These are phyloP conservation scores for Loxodonta africana DNA, from an alignment of 2,113 vertebrate species.

Conservation along the genomic window DNA sequence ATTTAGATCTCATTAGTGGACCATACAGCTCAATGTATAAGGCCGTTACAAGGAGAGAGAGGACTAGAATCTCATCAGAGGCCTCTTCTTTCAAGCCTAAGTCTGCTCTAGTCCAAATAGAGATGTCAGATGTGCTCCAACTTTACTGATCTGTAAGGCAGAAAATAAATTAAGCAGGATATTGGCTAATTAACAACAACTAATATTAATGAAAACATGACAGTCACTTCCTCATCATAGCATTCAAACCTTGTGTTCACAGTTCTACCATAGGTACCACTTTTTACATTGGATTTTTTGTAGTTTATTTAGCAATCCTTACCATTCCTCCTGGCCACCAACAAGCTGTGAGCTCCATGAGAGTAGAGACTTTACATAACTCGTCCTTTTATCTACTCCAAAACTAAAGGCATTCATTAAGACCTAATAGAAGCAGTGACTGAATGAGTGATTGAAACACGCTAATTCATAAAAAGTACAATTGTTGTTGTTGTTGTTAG, in stretches of 20 bases:
- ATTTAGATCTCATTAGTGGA: conserved; percentile 56
- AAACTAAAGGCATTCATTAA: conserved; percentile 28
- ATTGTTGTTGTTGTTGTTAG: too few relatives aligned
- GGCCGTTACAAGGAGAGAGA: conserved; percentile 7
- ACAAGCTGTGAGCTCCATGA: not conserved
- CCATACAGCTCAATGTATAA: not conserved
- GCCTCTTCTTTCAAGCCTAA: not conserved
- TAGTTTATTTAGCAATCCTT: not conserved
- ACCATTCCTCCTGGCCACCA: not conserved
- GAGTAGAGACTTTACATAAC: not conserved
- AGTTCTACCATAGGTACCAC: not conserved
- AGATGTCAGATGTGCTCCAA: not conserved
- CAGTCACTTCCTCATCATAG: not conserved
- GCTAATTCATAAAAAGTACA: conserved; percentile 39
- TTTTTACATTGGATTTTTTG: not conserved
- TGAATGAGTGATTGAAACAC: conserved; percentile 55
- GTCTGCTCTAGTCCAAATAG: not conserved
- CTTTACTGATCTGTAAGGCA: not conserved
- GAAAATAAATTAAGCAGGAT: conserved; percentile 31
- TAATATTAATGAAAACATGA: conserved; percentile 4
- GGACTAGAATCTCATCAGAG: not conserved
- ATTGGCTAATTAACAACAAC: conserved; percentile 49
- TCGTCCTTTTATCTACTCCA: not conserved
- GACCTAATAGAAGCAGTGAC: conserved; percentile 54
- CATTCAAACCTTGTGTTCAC: not conserved